A percentile compares a stretch with the other conserved stretches of the same genome.
phyloP scores from a whole-genome alignment of 2,888 invertebrate species.

The Neoascia interrupta region DNA sequence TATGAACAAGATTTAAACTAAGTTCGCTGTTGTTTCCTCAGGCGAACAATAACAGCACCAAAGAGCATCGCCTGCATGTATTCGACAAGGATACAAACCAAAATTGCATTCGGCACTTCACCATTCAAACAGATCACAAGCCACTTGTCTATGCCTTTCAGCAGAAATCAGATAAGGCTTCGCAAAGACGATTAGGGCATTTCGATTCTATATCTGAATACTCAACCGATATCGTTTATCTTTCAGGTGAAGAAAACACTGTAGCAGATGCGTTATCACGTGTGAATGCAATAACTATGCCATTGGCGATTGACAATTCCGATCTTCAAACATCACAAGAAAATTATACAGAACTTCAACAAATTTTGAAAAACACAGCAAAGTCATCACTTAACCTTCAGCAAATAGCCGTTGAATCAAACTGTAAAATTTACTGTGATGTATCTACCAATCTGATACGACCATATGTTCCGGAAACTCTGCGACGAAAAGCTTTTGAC shows the following conservation, averaged over 20 bases:
- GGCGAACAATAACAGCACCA: constrained; percentile 5
- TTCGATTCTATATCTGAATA: constrained; percentile 25
- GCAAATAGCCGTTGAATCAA: constrained; percentile 13
- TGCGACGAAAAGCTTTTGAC: constrained; percentile 69
- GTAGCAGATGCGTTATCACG: constrained; percentile 26
- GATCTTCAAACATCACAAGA: constrained; percentile 7
- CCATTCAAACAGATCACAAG: constrained; percentile 3
- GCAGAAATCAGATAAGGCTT: constrained; percentile 13
- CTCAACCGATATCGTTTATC: constrained; percentile 24
- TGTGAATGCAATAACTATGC: constrained; percentile 13
- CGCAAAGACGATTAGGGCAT: neutral
- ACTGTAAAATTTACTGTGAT: constrained; percentile 64
- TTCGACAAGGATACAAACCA: constrained; percentile 10
- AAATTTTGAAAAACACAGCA: neutral
- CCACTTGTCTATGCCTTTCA: constrained; percentile 10
- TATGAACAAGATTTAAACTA: neutral
- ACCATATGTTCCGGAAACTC: constrained; percentile 66
- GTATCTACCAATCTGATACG: constrained; percentile 45
- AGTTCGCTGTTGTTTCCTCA: constrained; percentile 1
- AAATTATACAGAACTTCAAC: constrained; percentile 1
- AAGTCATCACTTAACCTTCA: constrained; percentile 7
- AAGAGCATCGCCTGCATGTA: constrained; percentile 5
- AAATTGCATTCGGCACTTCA: neutral
- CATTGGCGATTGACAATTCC: neutral
- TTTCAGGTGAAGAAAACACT: neutral